Evolutionary conservation across 2,113 vertebrate species (phyloP).

Genomic region (Brevimyrus niger): DNA sequence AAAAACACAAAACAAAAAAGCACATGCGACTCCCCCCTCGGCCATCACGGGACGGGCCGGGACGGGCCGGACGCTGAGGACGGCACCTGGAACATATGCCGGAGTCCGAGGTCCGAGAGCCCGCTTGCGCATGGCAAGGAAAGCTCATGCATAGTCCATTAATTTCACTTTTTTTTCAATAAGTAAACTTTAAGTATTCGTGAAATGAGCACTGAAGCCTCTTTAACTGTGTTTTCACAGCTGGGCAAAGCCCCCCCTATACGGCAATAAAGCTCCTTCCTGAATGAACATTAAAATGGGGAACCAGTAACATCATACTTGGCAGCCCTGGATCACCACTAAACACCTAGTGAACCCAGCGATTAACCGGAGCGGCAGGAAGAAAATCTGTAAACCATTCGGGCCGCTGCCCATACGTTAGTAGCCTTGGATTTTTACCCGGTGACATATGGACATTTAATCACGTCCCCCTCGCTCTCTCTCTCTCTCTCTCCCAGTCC

Average conservation of each 20-base stretch:
- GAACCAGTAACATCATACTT: constrained; percentile 63
- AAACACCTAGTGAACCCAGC: constrained; percentile 59
- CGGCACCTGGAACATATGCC: constrained; percentile 39
- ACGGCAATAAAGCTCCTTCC: constrained; percentile 56
- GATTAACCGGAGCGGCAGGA: constrained; percentile 43
- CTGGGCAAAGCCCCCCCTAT: constrained; percentile 43
- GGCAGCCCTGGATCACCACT: constrained; percentile 48
- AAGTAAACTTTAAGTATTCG: constrained; percentile 58
- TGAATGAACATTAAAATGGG: constrained; percentile 60
- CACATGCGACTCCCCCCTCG: constrained; percentile 22
- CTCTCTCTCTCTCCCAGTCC: not conserved
- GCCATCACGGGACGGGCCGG: constrained; percentile 40
- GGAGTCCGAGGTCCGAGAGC: constrained; percentile 30
- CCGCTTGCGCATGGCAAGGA: constrained; percentile 52
- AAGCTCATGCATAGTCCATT: constrained; percentile 54
- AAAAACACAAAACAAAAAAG: not conserved
- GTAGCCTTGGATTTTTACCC: constrained; percentile 39
- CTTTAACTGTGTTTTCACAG: constrained; percentile 66
- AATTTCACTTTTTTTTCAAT: constrained; percentile 49
- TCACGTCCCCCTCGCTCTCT: constrained; percentile 27
- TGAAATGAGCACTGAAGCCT: constrained; percentile 63
- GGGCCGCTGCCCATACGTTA: constrained; percentile 21
- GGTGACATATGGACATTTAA: constrained; percentile 50
- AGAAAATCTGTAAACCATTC: constrained; percentile 39
- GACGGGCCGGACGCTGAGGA: constrained; percentile 26